These are phyloP conservation scores for Chloropsis cyanopogon DNA, from an alignment of 2,113 vertebrate genomes.

Conservation along the genomic window DNA sequence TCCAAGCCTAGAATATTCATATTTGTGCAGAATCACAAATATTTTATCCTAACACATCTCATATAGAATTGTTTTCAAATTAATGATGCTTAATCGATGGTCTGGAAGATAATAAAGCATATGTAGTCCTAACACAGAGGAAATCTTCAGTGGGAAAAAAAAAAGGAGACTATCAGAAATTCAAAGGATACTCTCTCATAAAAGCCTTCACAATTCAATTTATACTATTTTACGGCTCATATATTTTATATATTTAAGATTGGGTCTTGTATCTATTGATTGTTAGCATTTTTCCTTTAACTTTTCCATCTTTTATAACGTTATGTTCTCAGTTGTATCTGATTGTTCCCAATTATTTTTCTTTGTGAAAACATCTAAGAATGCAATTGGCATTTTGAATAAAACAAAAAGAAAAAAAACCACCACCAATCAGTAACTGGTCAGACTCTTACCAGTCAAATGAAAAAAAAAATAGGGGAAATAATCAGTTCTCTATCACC, in stretches of 20 bases:
- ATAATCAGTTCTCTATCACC: neutral
- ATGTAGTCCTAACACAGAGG: neutral
- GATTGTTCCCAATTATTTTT: neutral
- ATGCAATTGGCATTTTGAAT: neutral
- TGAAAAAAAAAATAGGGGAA: neutral
- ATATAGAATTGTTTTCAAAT: neutral
- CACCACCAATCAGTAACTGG: neutral
- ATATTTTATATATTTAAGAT: neutral
- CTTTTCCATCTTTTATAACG: neutral
- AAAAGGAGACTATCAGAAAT: neutral
- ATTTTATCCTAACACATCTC: neutral
- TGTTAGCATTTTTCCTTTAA: neutral
- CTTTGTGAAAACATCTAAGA: neutral
- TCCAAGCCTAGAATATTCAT: neutral
- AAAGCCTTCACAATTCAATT: neutral
- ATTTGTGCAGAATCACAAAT: neutral
- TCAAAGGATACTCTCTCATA: neutral
- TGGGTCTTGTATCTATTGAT: neutral
- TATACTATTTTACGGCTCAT: neutral
- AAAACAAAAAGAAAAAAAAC: neutral
- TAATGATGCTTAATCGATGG: neutral
- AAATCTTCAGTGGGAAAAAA: neutral
- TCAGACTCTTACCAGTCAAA: neutral
- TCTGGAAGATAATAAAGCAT: neutral
- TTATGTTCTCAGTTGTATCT: neutral